Evolutionary conservation across 2,888 invertebrate species (phyloP).

Genomic region (Hydriomena furcata): DNA sequence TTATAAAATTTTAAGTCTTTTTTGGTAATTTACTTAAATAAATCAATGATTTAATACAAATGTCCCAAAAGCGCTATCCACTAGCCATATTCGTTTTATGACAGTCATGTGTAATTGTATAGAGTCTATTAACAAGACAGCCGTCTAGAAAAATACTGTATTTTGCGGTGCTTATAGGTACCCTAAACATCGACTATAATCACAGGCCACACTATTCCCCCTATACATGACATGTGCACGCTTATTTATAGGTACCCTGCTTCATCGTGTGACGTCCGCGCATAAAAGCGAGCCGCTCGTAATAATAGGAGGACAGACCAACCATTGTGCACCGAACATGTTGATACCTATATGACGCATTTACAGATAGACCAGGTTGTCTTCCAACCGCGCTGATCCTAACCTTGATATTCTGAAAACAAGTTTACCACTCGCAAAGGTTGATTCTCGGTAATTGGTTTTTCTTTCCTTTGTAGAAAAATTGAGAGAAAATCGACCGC

Average conservation of each 20-base stretch:
- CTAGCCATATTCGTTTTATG: no score
- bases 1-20: no score
- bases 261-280: slow-evolving; percentile 61
- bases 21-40: no score
- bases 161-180: slow-evolving; percentile 2
- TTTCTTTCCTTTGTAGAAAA: no score
- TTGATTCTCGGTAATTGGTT: no score
- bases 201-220: slow-evolving; percentile 37
- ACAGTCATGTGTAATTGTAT: no score
- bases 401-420: slow-evolving; percentile 30
- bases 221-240: slow-evolving; percentile 63
- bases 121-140: neutral
- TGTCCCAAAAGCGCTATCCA: no score
- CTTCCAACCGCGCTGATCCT: neutral
- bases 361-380: slow-evolving; percentile 2
- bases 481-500: no score
- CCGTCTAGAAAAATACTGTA: neutral
- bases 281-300: slow-evolving; percentile 63
- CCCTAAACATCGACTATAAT: slow-evolving; percentile 23
- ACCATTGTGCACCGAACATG: slow-evolving; percentile 60
- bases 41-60: no score
- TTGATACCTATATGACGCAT: slow-evolving; percentile 26
- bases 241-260: slow-evolving; percentile 57
- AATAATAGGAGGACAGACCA: slow-evolving; percentile 68
- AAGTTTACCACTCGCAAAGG: no score